Base-by-base conservation (phyloP, 1,140 invertebrate species). In the Drosophila teissieri region DNA sequence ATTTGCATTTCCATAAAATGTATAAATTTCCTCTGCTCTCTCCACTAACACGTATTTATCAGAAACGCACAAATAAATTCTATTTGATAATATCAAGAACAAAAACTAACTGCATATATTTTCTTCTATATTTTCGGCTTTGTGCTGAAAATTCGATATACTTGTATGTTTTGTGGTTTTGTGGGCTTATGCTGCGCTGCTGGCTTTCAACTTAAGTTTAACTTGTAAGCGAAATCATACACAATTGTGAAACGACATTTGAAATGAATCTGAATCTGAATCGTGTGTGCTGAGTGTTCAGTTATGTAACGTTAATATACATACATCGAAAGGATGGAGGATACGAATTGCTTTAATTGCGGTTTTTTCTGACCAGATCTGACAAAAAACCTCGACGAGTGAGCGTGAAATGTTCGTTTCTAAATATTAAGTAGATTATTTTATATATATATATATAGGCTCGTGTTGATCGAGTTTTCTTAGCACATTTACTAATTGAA, bases 401-500 rank as follows among this genome's bases (percentile, higher is more conserved):
- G 84, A 88, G 83, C 83, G 61, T 86, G 52, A 49, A 64, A 74
- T 36, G 73, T 79, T 67, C 61, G 57, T 48, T 61, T 49, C 53
- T 80, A 77, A 77, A 69, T 70, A 60, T 72, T 78, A 78, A 80
- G 78, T 86, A 72, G 70, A 82, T 49, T 73, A 49, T 67, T 76
- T 31, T 31, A 31, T 77, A 68, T 64, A 54, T 52, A 39, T 69
- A 53, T 73, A 48, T 69, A 61, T 73, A 22, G 46, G 48, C 48
- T 57, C 73, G 39, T 40, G 36, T 46, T 45, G 62, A 37, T 56
- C 67, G 67, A 70, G 67, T 65, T 65, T 63, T 58, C 65, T 88
- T 86, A 86, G 82, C 82, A 88, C 83, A 83, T 83, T 89, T 85
- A 86, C 83, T 86, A 88, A 86, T 86, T 86, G 83, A 86, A 86